A percentile compares a stretch with the other conserved stretches of the same genome.
Conservation (phyloP, 2,888 invertebrate genomes). For the Drosophila tanythrix region DNA sequence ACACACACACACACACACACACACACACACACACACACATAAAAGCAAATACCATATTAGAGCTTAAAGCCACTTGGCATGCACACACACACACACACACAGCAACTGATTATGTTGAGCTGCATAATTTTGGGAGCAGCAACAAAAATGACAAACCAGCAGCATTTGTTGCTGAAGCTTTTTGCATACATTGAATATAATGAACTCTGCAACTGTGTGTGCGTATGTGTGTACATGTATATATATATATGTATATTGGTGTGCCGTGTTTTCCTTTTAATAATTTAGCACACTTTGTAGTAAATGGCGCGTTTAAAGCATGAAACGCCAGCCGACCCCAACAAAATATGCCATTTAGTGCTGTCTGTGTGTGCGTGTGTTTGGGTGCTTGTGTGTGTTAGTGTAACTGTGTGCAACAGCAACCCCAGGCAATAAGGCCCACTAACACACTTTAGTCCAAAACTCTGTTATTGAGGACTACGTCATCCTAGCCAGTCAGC, state of each 20-base stretch:
- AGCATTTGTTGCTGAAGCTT: conserved; percentile 61
- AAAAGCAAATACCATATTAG: conserved; percentile 21
- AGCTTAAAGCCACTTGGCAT: conserved; percentile 29
- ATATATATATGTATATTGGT: conserved; percentile 29
- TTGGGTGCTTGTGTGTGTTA: conserved; percentile 24
- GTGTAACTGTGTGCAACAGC: conserved; percentile 55
- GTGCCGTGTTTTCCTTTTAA: conserved; percentile 67
- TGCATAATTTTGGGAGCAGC: conserved; percentile 66
- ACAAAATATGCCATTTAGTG: conserved; percentile 66
- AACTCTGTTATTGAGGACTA: conserved; percentile 67
- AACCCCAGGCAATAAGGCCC: conserved; percentile 68
- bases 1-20: background rate
- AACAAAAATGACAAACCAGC: conserved; percentile 46
- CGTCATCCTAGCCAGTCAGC: conserved; percentile 70
- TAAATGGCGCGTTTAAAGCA: conserved; percentile 79
- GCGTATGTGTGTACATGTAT: conserved; percentile 12
- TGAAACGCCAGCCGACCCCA: conserved; percentile 70
- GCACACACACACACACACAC: conserved; percentile 27
- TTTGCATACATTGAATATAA: conserved; percentile 74
- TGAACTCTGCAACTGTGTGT: conserved; percentile 48
- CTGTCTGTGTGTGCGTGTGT: conserved; percentile 45
- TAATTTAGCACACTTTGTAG: conserved; percentile 69
- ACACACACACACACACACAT: background rate
- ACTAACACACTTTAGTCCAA: conserved; percentile 69
- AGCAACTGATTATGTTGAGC: conserved; percentile 68